Base-by-base conservation (phyloP, 2,888 invertebrate genomes). In the Diarsia brunnea region DNA sequence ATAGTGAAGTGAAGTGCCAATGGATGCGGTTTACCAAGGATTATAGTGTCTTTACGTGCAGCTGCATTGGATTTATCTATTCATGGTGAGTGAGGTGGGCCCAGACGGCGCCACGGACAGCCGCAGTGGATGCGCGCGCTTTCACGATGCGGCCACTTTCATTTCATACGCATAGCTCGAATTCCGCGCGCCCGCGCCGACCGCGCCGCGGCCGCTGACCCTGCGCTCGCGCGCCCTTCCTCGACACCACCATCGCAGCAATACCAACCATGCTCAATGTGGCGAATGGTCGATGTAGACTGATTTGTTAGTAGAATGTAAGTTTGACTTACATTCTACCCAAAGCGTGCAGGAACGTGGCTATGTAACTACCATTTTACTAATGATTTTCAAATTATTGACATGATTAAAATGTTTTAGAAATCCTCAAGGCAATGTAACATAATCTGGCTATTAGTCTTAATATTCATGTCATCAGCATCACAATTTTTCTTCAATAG, bases 101-200 rank as follows among this genome's bases (percentile, higher is more conserved):
- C 81, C 82, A 88, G 87, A 89, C 89, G 90, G 89, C 92, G 87
- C 89, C 90, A 86, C 90, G 92, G 91, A 91, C 89, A 89, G 88
- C 91, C 88, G 88, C 91, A 88, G 91, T 94, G 91, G 95, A 95
- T 94, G 95, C 95, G 96, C 95, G 96, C 96, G 96, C 96, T 96
- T 96, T 96, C 96, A 94, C 96, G 95, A 94, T 95, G 93, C 95
- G 94, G 95, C 95, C 95, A 96, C 96, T 96, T 96, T 96, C 96
- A 96, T 96, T 96, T 96, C 95, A 96, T 95, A 96, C 95, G 95
- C 96, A 96, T 96, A 96, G 95, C 93, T 95, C 93, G 95, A 95
- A 96, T 96, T 95, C 96, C 96, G 93, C 95, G 94, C 94, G 95
- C 93, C 93, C 92, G 94, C 93, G 93, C 93, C 94, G 95, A 93